Base-by-base conservation (phyloP, 1,140 invertebrate species). In the Drosophila auraria region DNA sequence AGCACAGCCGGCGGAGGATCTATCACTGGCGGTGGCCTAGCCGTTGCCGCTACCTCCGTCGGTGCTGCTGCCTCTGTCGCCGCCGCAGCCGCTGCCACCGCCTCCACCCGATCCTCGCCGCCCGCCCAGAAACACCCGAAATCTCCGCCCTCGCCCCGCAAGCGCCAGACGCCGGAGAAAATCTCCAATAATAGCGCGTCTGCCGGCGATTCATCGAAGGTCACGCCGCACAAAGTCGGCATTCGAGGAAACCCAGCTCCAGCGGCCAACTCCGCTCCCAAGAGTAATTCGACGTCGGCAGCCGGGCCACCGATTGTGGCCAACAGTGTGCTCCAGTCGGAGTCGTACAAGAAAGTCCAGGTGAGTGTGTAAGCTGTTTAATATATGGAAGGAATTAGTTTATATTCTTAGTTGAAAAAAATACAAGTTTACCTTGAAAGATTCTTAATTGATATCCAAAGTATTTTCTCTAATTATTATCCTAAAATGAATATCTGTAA, bases 341-440 rank as follows among this genome's bases (percentile, higher is more conserved):
- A 90, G 57, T 87, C 86, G 7, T 91, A 86, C 40, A 90, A 91
- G 30, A 90, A 90, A 56, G 86, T 90, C 49, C 86, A 90, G 86
- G 86, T 90, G 58, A 53, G 87, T 44, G 11, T 2, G 0, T 6
- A 14, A 5, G 15, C 6, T 54, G 9, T 30, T 2, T 25, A 25
- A 25, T 25, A 25, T 25, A 25, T 25, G 25, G 25, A 25, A 25
- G 25, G 4, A 25, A 25, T 25, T 25, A 2, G 25, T 2, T 25
- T 30, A 5, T 30, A 30, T 30, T 30, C 27, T 7, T 5, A 30
- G 27, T 0, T 30, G 25, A 30, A 30, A 30, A 30, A 30, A 7
- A n/a, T n/a, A n/a, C n/a, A n/a, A n/a, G 8, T 36, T 36, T 36
- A 9, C 30, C 30, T 33, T 2, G 25, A 33, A 0, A 33, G 30